These are phyloP conservation scores for Drosophila lini DNA, from an alignment of 1,140 invertebrate species.

Conservation along the genomic window DNA sequence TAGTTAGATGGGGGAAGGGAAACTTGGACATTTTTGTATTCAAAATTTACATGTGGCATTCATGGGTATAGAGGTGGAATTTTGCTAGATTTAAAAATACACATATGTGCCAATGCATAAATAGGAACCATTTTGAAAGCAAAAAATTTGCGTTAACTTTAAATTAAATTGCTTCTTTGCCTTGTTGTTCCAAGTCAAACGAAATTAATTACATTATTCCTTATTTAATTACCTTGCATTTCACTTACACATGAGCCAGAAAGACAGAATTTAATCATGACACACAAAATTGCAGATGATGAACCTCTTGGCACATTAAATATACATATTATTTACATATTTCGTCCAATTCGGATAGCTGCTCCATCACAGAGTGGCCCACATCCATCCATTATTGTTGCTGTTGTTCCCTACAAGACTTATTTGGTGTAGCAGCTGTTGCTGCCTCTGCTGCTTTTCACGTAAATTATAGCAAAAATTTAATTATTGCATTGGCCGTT, in stretches of 20 bases:
- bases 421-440: conserved; percentile 52
- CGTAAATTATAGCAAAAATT: conserved; percentile 76
- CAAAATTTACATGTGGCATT: conserved; percentile 12
- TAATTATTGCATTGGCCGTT: conserved; percentile 70
- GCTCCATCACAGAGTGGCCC: conserved; percentile 31
- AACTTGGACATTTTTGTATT: conserved; percentile 11
- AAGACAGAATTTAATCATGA: conserved; percentile 4
- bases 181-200: not conserved
- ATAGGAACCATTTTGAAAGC: not conserved
- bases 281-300: conserved; percentile 13
- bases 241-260: not conserved
- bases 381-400: conserved; percentile 38
- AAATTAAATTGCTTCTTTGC: not conserved
- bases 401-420: conserved; percentile 16
- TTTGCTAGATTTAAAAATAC: not conserved
- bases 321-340: conserved; percentile 15
- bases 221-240: conserved; percentile 5
- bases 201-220: not conserved
- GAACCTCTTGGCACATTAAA: conserved; percentile 17
- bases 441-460: conserved; percentile 41
- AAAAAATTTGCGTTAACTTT: not conserved
- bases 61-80: not conserved
- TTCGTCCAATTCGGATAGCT: conserved; percentile 14
- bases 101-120: not conserved
- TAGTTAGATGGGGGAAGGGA: conserved; percentile 3